A percentile compares a stretch with the other conserved stretches of the same genome.
phyloP scores from a whole-genome alignment of 2,888 invertebrate genomes.

The Meliscaeva auricollis region DNA sequence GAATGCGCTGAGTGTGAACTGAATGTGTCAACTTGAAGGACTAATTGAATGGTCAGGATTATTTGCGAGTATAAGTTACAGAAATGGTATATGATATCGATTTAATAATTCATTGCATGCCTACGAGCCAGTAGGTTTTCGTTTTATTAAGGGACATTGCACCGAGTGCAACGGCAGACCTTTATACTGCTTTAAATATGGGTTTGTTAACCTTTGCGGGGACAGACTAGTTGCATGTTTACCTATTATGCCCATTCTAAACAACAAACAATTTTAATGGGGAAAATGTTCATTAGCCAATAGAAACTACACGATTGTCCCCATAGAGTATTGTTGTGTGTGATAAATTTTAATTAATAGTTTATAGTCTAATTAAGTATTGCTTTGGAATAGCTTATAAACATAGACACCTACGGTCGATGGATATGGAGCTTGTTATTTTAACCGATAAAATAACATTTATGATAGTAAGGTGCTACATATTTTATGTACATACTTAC shows the following conservation, averaged over 20 bases:
- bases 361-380: too few species aligned
- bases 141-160: slow-evolving; percentile 57
- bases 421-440: too few species aligned
- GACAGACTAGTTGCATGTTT: slow-evolving; percentile 53
- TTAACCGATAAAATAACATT: too few species aligned
- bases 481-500: too few species aligned
- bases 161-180: slow-evolving; percentile 47
- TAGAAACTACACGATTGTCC: too few species aligned
- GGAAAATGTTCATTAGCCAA: not conserved
- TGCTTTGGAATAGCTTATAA: too few species aligned
- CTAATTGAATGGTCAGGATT: slow-evolving; percentile 51
- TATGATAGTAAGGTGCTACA: too few species aligned
- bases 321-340: too few species aligned
- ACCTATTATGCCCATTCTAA: slow-evolving; percentile 8
- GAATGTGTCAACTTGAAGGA: slow-evolving; percentile 39
- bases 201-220: not conserved
- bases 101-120: slow-evolving; percentile 65
- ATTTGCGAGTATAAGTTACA: slow-evolving; percentile 30
- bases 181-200: slow-evolving; percentile 4
- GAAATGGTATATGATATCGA: slow-evolving; percentile 40
- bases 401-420: too few species aligned
- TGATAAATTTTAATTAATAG: too few species aligned
- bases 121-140: slow-evolving; percentile 19
- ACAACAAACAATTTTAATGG: slow-evolving; percentile 1
- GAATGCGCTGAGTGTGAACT: slow-evolving; percentile 24